Percentiles rank a stretch among this genome's conserved stretches.
Evolutionary conservation across 2,113 vertebrate species (phyloP).

Genomic region (Prietella phreatophila): DNA sequence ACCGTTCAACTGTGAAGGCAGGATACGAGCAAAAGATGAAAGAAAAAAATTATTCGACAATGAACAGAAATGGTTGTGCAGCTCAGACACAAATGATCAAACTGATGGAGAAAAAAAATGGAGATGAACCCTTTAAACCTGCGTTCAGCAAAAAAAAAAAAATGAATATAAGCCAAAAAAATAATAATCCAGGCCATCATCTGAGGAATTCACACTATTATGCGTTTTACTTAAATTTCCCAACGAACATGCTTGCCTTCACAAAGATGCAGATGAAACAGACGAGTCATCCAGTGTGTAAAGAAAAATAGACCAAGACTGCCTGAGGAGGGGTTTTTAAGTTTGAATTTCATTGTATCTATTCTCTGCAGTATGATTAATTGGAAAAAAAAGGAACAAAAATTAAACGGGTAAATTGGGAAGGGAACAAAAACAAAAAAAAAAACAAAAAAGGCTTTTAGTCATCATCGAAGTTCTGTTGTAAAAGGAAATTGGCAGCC

Average conservation of each 20-base stretch:
- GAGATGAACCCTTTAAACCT: constrained; percentile 68
- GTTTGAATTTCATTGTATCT: constrained; percentile 39
- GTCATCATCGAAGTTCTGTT: constrained; percentile 96
- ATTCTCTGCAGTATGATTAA: constrained; percentile 64
- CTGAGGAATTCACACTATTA: constrained; percentile 68
- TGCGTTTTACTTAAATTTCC: constrained; percentile 71
- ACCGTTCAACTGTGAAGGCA: constrained; percentile 46
- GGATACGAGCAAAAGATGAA: constrained; percentile 18
- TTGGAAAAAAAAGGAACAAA: constrained; percentile 52
- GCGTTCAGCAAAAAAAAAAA: constrained; percentile 65
- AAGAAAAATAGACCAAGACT: constrained; percentile 69
- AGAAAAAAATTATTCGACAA: constrained; percentile 42
- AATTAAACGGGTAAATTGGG: constrained; percentile 52
- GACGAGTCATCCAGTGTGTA: constrained; percentile 77
- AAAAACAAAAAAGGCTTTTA: constrained; percentile 70
- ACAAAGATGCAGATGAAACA: constrained; percentile 59
- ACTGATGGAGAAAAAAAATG: background rate
- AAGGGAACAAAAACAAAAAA: constrained; percentile 44
- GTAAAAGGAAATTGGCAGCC: constrained; percentile 98
- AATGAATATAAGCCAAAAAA: constrained; percentile 60
- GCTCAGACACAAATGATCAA: constrained; percentile 32
- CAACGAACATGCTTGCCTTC: constrained; percentile 22
- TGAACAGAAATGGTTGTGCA: constrained; percentile 16
- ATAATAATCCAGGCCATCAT: constrained; percentile 59
- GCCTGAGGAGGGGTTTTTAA: constrained; percentile 57